Evolutionary conservation across 2,113 vertebrate genomes (phyloP).

Genomic region (Struthio camelus): DNA sequence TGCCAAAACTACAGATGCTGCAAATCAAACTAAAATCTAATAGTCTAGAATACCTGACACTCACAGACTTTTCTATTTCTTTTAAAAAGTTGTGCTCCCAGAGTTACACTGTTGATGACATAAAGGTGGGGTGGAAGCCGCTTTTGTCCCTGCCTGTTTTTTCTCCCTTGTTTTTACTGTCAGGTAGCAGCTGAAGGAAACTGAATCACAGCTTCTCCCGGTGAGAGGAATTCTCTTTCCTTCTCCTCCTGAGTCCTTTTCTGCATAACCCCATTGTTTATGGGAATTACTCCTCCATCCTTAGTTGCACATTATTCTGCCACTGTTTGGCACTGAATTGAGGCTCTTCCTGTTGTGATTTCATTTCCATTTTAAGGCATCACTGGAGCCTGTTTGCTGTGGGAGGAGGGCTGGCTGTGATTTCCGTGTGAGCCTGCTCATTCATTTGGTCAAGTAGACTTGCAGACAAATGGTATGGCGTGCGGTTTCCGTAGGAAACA

Average conservation of each 20-base stretch:
- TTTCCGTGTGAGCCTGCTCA: background rate
- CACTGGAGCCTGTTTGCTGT: background rate
- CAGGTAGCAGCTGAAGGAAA: background rate
- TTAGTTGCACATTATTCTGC: background rate
- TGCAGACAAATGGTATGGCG: background rate
- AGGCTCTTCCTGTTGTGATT: conserved; percentile 15
- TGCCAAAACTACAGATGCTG: background rate
- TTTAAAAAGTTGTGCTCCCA: background rate
- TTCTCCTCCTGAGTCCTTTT: background rate
- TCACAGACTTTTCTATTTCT: background rate
- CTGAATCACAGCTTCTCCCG: background rate
- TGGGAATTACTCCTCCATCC: background rate
- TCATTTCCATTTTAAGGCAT: conserved; percentile 27
- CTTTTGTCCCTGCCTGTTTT: background rate
- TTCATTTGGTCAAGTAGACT: background rate
- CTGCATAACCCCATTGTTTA: background rate
- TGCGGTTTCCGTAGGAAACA: background rate
- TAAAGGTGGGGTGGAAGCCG: background rate
- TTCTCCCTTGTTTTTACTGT: background rate
- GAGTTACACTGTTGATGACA: background rate
- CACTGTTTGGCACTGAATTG: background rate
- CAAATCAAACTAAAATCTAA: background rate
- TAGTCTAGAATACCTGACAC: background rate
- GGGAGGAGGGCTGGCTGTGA: background rate
- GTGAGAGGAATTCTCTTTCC: background rate